Evolutionary conservation across 2,888 invertebrate genomes (phyloP).

Genomic region (Dicycla oo): DNA sequence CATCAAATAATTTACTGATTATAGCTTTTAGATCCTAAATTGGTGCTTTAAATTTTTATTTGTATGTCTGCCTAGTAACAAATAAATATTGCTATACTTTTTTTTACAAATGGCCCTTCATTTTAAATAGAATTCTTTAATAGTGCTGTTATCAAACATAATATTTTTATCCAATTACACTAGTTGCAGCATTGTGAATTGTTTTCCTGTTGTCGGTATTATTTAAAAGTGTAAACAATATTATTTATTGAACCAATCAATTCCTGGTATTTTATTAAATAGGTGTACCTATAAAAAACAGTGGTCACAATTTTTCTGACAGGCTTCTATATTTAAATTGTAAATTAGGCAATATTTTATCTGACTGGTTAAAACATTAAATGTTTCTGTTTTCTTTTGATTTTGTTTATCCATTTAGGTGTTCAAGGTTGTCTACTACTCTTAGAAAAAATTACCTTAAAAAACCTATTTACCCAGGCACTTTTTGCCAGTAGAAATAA

Average conservation of each 20-base stretch:
- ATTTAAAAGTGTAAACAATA: slow-evolving; percentile 8
- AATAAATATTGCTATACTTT: background rate
- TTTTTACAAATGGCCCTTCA: background rate
- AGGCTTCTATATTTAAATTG: slow-evolving; percentile 12
- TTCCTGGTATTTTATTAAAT: slow-evolving; percentile 2
- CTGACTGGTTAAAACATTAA: background rate
- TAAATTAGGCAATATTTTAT: slow-evolving; percentile 16
- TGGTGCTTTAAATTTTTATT: background rate
- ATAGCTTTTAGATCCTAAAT: background rate
- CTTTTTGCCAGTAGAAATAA: background rate
- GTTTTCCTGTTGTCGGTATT: slow-evolving; percentile 38
- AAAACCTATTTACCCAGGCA: too few relatives aligned
- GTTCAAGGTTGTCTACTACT: background rate
- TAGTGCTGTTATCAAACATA: slow-evolving; percentile 21
- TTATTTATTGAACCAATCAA: slow-evolving; percentile 27
- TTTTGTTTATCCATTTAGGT: background rate
- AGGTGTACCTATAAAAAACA: background rate
- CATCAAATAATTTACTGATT: background rate
- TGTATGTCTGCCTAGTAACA: background rate
- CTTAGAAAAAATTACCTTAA: background rate
- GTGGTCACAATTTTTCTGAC: background rate
- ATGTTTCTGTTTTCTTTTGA: background rate
- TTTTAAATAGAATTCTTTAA: slow-evolving; percentile 6
- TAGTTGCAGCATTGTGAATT: slow-evolving; percentile 30
- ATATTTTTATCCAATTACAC: slow-evolving; percentile 48